Percentiles rank a stretch among this genome's conserved stretches.
Evolutionary conservation across 92 coral and sea anemone species (phyloP).

Genomic region (Porites divaricata): DNA sequence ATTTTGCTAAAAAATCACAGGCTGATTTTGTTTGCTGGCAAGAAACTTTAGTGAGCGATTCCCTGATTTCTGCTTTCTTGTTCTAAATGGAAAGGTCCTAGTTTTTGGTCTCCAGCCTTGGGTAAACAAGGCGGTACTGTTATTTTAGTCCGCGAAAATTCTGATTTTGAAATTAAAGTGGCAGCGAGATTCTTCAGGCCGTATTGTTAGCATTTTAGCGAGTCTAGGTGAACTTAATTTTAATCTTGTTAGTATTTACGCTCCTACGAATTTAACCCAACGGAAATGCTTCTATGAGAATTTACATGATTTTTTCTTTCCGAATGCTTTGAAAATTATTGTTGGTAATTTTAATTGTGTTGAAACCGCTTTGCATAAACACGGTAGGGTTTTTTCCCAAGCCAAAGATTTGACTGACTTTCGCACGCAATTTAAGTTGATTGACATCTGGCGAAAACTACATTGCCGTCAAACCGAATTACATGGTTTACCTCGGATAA

Average conservation of each 20-base stretch:
- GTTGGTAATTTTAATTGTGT: conserved; percentile 6
- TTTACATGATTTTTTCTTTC: neutral
- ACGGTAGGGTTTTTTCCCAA: neutral
- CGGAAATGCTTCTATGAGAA: neutral
- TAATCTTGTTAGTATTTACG: conserved; percentile 9
- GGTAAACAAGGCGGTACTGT: conserved; percentile 25
- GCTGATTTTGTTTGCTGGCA: conserved; percentile 7
- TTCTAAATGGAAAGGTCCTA: neutral
- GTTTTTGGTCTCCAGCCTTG: conserved; percentile 26
- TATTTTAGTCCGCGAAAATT: neutral
- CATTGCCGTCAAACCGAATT: no score
- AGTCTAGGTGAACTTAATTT: neutral
- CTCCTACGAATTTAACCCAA: neutral
- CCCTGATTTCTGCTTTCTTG: neutral
- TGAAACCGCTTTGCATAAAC: neutral
- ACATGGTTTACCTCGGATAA: no score
- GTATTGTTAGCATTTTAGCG: neutral
- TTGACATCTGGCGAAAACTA: no score
- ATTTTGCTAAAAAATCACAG: no score
- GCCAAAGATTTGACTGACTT: neutral
- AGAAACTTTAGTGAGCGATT: neutral
- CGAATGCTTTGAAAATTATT: neutral
- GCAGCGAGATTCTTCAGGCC: conserved; percentile 9
- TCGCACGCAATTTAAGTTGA: no score
- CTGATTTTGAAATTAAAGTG: neutral